Evolutionary conservation across 2,888 invertebrate species (phyloP).

Genomic region (Eurytoma adleriae): DNA sequence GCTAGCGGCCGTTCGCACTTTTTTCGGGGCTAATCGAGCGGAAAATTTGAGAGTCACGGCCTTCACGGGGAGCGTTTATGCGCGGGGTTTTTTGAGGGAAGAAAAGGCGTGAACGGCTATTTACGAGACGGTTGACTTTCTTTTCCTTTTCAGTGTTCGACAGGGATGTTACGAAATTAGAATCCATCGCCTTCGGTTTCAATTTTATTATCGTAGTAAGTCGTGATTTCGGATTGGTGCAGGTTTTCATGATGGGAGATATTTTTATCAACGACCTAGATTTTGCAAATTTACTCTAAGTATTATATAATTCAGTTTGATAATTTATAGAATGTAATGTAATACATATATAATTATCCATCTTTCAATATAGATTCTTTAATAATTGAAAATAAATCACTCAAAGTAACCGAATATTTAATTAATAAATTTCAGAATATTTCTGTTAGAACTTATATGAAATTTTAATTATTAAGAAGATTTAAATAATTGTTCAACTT

Average conservation of each 20-base stretch:
- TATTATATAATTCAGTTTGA: too few relatives aligned
- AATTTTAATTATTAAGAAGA: too few relatives aligned
- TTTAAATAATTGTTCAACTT: too few relatives aligned
- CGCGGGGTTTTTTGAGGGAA: neutral
- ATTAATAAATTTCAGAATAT: too few relatives aligned
- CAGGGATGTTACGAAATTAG: conserved; percentile 24
- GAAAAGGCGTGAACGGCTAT: neutral
- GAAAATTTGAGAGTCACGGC: conserved; percentile 44
- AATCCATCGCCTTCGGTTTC: conserved; percentile 27
- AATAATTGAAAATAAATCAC: too few relatives aligned
- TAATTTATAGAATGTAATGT: too few relatives aligned
- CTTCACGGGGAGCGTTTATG: neutral
- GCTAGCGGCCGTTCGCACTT: conserved; percentile 5
- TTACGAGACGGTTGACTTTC: conserved; percentile 10
- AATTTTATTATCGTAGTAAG: neutral
- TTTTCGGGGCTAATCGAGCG: conserved; percentile 33
- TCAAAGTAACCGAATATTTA: too few relatives aligned
- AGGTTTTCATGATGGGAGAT: neutral
- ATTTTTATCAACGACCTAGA: neutral
- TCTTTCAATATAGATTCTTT: too few relatives aligned
- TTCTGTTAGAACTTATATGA: too few relatives aligned
- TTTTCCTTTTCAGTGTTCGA: neutral
- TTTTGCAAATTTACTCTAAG: too few relatives aligned
- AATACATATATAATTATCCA: too few relatives aligned
- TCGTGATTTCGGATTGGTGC: neutral